Conservation (phyloP, 1,140 invertebrate genomes). For the Octopus sinensis region DNA sequence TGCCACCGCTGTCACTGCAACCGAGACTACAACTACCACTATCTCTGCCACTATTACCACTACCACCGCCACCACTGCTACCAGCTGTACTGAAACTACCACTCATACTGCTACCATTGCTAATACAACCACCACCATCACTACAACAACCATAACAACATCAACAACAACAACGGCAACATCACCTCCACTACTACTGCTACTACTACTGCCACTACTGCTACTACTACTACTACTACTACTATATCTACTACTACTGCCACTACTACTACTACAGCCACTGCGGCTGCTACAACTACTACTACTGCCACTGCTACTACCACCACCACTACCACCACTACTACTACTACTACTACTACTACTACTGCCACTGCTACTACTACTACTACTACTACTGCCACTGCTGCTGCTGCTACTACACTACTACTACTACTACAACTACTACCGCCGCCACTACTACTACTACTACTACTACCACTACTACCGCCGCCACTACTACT, state of each 20-base stretch:
- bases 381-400: slow-evolving; percentile 7
- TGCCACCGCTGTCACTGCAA: not conserved
- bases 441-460: slow-evolving; percentile 7
- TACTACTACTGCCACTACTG: slow-evolving; percentile 7
- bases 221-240: slow-evolving; percentile 7
- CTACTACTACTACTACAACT: slow-evolving; percentile 4
- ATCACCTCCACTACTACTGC: not conserved
- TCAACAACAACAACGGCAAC: not conserved
- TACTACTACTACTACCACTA: slow-evolving; percentile 7
- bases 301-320: slow-evolving; percentile 7
- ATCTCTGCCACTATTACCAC: not conserved
- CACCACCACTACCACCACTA: slow-evolving; percentile 7
- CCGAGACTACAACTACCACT: not conserved
- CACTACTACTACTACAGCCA: slow-evolving; percentile 3
- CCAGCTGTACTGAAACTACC: not conserved
- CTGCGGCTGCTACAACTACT: not conserved
- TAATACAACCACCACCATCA: not conserved
- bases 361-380: slow-evolving; percentile 7
- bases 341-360: slow-evolving; percentile 1
- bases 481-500: slow-evolving; percentile 7
- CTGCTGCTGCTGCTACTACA: not conserved
- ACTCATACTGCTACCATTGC: not conserved
- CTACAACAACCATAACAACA: not conserved
- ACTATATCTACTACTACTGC: not conserved
- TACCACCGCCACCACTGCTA: not conserved